Evolutionary conservation across 1,140 invertebrate species (phyloP), one percentile per base, ranked within the genome.

Genomic region (Maconellicoccus hirsutus): DNA sequence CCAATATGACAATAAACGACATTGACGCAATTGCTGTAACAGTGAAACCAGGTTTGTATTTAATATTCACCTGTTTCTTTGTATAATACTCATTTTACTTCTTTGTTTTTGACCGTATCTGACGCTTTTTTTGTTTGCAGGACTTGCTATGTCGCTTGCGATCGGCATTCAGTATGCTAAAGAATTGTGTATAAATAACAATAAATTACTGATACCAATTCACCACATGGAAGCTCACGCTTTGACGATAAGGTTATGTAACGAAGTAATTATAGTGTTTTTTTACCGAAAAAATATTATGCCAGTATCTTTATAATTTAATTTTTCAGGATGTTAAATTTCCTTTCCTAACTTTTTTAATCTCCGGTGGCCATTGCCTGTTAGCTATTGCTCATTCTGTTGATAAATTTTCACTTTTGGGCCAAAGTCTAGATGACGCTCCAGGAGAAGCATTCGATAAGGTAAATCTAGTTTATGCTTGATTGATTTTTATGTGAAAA

Each of bases 171-270:
- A 88, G 70, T 93, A 94, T 87, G 93, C 90, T 1, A 92, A 91
- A 77, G 82, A 89, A 77, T 77, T 98, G 25, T 86, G 87, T 25
- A 81, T 82, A 73, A 79, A 82, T 70, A 83, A 84, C 74, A 83
- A 86, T 0, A 93, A 94, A 79, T 92, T 93, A 4, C 82, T 98
- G 74, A 93, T 98, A 77, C 94, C 95, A 0, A 91, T 98, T 75
- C 96, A 98, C 83, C 96, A 98, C 75, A 98, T 98, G 96, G 89
- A 98, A 85, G 96, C 96, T 8, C 96, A 98, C 85, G 94, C 96
- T n/a, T 79, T 98, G 70, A 94, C 89, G 22, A 86, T 84, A 16
- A 82, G 94, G 77, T 88, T 97, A 84, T 78, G 82, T 0, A 75
- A 86, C 72, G 80, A 84, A 81, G 84, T 83, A 78, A 74, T 70